Evolutionary conservation across 2,797 vertebrate species (phyloP).

Genomic region (Anolis apletophallus): DNA sequence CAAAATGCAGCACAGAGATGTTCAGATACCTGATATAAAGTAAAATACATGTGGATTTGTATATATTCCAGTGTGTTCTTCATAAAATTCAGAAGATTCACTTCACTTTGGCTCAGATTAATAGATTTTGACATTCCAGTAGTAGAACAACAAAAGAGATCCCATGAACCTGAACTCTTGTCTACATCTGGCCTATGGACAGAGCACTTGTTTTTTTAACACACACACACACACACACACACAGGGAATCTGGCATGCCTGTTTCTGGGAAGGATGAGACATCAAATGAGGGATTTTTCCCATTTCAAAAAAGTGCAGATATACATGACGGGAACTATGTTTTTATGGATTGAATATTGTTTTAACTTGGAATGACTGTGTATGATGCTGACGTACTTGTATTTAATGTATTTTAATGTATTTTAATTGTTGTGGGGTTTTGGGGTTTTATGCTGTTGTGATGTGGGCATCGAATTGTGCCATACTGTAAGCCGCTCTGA

Average conservation of each 20-base stretch:
- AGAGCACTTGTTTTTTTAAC: background rate
- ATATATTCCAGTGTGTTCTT: background rate
- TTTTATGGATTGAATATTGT: no score
- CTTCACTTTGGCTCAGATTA: background rate
- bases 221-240: no score
- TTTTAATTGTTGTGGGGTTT: no score
- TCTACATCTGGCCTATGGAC: background rate
- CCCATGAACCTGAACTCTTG: no score
- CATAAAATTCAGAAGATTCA: background rate
- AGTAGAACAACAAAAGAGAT: no score
- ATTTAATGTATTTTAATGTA: no score
- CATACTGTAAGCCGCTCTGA: no score
- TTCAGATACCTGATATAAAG: background rate
- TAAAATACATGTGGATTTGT: background rate
- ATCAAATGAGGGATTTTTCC: background rate
- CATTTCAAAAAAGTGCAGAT: background rate
- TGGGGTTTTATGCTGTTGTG: no score
- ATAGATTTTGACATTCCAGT: no score
- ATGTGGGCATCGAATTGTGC: no score
- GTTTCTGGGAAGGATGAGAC: background rate
- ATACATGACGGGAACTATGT: accelerated
- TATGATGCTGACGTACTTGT: no score
- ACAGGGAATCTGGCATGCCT: background rate
- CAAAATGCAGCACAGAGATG: background rate
- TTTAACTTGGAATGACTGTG: no score